Conservation (phyloP, 2,113 vertebrate species). For the Eurypyga helias region DNA sequence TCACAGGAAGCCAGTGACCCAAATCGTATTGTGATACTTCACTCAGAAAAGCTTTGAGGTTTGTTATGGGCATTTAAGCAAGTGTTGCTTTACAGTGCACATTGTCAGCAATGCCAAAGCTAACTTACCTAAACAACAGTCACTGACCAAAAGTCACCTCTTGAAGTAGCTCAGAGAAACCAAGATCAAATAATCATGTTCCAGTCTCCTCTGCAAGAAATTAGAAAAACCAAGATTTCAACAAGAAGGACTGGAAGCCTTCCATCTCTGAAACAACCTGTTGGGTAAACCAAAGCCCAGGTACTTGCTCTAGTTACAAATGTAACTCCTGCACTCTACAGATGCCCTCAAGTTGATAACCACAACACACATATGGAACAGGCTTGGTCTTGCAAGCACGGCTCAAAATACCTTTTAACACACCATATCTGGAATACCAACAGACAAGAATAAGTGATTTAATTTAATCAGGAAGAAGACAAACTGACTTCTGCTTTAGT, state of each 20-base stretch:
- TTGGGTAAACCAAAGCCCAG: neutral
- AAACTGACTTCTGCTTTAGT: neutral
- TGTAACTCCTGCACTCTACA: neutral
- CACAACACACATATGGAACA: neutral
- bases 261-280: neutral
- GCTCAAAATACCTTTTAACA: neutral
- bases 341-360: neutral
- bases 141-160: neutral
- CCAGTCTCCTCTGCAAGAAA: neutral
- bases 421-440: neutral
- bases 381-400: neutral
- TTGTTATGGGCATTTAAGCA: neutral
- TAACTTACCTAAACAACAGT: neutral
- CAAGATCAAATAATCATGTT: neutral
- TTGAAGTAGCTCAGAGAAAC: neutral
- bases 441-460: neutral
- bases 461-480: neutral
- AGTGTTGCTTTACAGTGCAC: neutral
- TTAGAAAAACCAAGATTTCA: neutral
- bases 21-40: neutral
- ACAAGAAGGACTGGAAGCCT: neutral
- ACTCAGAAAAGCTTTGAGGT: neutral
- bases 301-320: neutral
- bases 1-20: neutral
- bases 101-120: neutral